A percentile compares a stretch with the other conserved stretches of the same genome.
Conservation (phyloP, 2,888 invertebrate genomes). For the Amphimallon solstitiale region DNA sequence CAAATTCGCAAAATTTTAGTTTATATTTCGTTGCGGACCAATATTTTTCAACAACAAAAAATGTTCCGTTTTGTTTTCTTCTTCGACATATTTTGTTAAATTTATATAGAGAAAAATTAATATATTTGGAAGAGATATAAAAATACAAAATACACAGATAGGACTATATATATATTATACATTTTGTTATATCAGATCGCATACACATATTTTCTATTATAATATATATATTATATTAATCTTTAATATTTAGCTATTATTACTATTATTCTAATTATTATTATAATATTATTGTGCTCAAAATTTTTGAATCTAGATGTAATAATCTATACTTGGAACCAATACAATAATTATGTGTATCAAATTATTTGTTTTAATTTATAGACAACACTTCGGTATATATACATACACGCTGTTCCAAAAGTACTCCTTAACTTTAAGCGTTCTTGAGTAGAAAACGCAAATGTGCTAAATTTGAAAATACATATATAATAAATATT, state of each 20-base stretch:
- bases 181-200: background rate
- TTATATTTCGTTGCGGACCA: no score
- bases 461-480: no score
- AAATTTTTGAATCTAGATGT: conserved; percentile 43
- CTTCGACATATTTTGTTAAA: background rate
- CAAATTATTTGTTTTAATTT: conserved; percentile 31
- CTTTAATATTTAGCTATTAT: conserved; percentile 25
- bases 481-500: no score
- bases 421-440: no score
- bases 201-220: background rate
- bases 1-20: background rate
- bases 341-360: conserved; percentile 43
- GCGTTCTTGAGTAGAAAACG: no score
- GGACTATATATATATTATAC: conserved; percentile 3
- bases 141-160: background rate
- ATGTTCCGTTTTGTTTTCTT: background rate
- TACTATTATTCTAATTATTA: conserved; percentile 21
- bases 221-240: conserved; percentile 8
- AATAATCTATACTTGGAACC: conserved; percentile 42
- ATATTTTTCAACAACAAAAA: background rate
- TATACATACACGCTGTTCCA: no score
- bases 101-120: no score
- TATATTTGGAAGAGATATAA: background rate
- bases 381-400: background rate
- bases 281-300: conserved; percentile 47